Base-by-base conservation (phyloP, 2,888 invertebrate genomes). In the Conistra vaccinii region DNA sequence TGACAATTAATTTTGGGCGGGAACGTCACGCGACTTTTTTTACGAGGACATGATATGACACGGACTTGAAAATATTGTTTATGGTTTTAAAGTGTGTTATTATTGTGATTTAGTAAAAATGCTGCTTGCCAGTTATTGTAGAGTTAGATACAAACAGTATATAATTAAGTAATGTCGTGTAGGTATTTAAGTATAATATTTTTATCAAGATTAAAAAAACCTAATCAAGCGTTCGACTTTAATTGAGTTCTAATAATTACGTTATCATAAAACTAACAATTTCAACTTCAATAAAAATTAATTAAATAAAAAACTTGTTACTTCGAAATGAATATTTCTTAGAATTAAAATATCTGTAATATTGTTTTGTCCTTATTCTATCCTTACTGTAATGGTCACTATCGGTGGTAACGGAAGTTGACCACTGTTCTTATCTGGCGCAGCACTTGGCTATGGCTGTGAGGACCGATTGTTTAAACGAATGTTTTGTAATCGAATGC, bases 11-110 rank as follows among this genome's bases (percentile, higher is more conserved):
- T 88, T 94, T 95, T 94, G 92, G 95, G 94, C 94, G 94, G 92
- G 92, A 92, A 91, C 83, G 93, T 94, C 96, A 96, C 96, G 96
- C 96, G 90, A 96, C 26, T 90, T 91, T 90, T 79, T 90, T 91
- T 89, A 88, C 81, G 86, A 83, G 51, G 78, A 51, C 77, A 69
- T 61, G 58, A 78, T 76, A 80, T 81, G 76, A 75, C 81, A 79
- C 69, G 62, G 32, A 55, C 58, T 82, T 62, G 57, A 73, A 80
- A 84, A 69, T 63, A 51, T 72, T 72, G 32, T 77, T 79, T 74
- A 75, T 72, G 66, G 65, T 85, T 85, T 73, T 63, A 61, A 82
- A 73, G 61, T 55, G n/a, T 63, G 42, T 42, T 76, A 48, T 53
- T 69, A 57, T n/a, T n/a, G n/a, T 67, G 53, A 62, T 83, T 63